Base-by-base conservation (phyloP, 2,888 invertebrate genomes). In the Camptogramma bilineatum region DNA sequence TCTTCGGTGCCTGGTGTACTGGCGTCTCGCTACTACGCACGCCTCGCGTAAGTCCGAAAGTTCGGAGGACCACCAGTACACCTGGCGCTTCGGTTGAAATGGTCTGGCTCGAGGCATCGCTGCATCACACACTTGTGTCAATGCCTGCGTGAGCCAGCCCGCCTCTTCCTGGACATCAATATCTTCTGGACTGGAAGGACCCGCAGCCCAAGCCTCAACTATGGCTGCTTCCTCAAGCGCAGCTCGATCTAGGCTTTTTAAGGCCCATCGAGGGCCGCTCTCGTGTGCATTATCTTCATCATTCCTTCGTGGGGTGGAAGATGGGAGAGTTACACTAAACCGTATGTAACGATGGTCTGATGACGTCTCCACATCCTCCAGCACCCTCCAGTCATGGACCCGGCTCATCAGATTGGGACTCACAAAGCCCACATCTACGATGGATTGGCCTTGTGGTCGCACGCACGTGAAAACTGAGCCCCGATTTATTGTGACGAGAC, bases 21-120 rank as follows among this genome's bases (percentile, higher is more conserved):
- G 34, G 18, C 52, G 46, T 46, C 52, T 24, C 21, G 21, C 24
- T 48, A 42, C 60, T 48, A 52, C 52, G 13, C 52, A 34, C 1
- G 1, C 7, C 1, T 4, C 10, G n/a, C n/a, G n/a, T n/a, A n/a
- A n/a, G n/a, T n/a, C n/a, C n/a, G n/a, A n/a, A n/a, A n/a, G n/a
- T n/a, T 52, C 52, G 9, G 31, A 2, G 3, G n/a, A 31, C 52
- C 52, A 52, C 52, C 52, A 52, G 7, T 52, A 18, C 17, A 64
- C 52, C 5, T 9, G 34, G 3, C 52, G 28, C 3, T 17, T 16
- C 4, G 34, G 34, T 4, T 4, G 4, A 21, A 3, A 4, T 16
- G 17, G 7, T 5, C 4, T 9, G 3, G 17, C 31, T 17, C 53
- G 42, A 0, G 53, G 42, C 53, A 53, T 53, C n/a, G 42, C 13